phyloP scores from a whole-genome alignment of 2,113 vertebrate genomes.

The Galeopterus variegatus region DNA sequence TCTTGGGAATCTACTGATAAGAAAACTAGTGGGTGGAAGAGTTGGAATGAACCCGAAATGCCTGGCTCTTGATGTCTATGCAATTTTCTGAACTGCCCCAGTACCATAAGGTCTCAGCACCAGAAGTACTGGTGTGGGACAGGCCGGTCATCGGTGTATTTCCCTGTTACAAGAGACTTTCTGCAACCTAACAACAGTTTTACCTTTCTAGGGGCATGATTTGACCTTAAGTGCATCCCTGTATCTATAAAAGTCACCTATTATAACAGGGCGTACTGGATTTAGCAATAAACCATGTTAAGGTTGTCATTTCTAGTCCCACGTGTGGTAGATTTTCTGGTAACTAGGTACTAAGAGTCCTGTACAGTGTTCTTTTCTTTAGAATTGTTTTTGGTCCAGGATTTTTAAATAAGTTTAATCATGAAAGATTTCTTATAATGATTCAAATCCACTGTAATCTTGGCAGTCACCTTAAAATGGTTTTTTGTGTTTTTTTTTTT shows the following conservation, averaged over 20 bases:
- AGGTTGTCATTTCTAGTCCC: background rate
- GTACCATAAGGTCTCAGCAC: background rate
- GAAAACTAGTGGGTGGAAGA: no score
- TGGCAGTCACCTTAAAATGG: background rate
- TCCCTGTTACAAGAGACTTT: background rate
- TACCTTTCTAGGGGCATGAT: background rate
- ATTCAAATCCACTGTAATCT: background rate
- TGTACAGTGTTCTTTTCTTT: background rate
- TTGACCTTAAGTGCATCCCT: background rate
- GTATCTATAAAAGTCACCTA: background rate
- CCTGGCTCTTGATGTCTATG: background rate
- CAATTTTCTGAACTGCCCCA: background rate
- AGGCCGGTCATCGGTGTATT: accelerated
- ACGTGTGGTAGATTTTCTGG: background rate
- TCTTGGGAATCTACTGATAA: background rate
- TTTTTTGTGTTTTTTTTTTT: no score
- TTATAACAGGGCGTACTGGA: background rate
- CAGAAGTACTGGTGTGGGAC: background rate
- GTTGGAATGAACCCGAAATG: background rate
- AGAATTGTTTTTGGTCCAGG: background rate
- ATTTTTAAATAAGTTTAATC: background rate
- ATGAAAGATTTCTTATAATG: background rate
- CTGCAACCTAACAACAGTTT: accelerated
- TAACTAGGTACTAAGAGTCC: background rate
- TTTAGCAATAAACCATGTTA: no score